phyloP scores from a whole-genome alignment of 2,888 invertebrate genomes.

The Erynnis tages region DNA sequence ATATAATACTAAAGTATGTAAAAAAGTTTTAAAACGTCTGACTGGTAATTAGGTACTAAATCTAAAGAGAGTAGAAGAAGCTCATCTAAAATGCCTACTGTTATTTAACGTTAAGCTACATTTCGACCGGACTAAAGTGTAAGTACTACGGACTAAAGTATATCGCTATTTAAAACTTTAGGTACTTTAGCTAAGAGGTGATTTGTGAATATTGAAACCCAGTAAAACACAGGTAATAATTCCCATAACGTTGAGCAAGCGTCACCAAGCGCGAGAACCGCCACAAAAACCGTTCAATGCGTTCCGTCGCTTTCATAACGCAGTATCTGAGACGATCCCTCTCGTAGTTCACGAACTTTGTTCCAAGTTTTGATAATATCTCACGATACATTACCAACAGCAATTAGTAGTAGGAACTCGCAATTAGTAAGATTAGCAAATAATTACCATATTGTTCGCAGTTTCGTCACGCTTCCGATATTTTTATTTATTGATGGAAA shows the following conservation, averaged over 20 bases:
- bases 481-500: not conserved
- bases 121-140: no score
- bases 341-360: not conserved
- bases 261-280: conserved; percentile 32
- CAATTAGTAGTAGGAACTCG: not conserved
- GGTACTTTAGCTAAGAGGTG: not conserved
- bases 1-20: no score
- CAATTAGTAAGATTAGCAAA: conserved; percentile 2
- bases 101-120: no score
- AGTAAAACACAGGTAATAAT: not conserved
- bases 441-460: not conserved
- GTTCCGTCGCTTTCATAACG: conserved; percentile 31
- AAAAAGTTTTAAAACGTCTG: no score
- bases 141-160: no score
- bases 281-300: conserved; percentile 32
- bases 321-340: conserved; percentile 11
- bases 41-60: no score
- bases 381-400: not conserved
- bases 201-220: not conserved
- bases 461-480: not conserved
- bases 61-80: no score
- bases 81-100: no score
- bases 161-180: no score
- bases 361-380: not conserved
- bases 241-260: conserved; percentile 27